phyloP scores from a whole-genome alignment of 1,140 invertebrate genomes.

The Aradophagus sp. region DNA sequence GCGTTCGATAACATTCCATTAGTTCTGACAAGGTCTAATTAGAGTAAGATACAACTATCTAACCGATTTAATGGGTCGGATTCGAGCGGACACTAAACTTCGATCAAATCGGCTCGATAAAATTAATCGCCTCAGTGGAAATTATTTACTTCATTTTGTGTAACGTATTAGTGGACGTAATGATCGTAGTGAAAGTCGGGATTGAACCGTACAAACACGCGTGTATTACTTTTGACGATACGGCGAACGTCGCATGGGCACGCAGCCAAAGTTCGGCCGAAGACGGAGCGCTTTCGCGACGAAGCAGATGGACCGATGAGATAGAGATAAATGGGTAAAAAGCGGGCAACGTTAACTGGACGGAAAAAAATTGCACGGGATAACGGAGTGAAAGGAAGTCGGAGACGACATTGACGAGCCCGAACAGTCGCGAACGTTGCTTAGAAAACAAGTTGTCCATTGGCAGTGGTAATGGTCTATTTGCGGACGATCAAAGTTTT shows the following conservation, averaged over 20 bases:
- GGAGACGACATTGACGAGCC: slow-evolving; percentile 27
- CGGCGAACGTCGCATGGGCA: slow-evolving; percentile 33
- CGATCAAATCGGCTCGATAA: slow-evolving; percentile 10
- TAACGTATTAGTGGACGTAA: slow-evolving; percentile 8
- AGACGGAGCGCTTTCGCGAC: slow-evolving; percentile 29
- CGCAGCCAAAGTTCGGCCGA: slow-evolving; percentile 35
- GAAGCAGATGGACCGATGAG: slow-evolving; percentile 2
- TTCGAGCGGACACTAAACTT: slow-evolving; percentile 2
- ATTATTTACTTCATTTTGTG: slow-evolving; percentile 26
- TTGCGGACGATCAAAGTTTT: slow-evolving; percentile 39
- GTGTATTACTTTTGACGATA: slow-evolving; percentile 17
- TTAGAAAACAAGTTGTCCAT: slow-evolving; percentile 35
- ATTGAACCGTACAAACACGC: neutral
- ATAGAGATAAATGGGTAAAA: slow-evolving; percentile 50
- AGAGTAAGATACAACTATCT: too few relatives aligned
- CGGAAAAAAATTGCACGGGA: slow-evolving; percentile 44
- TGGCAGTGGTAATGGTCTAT: slow-evolving; percentile 62
- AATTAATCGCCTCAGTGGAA: slow-evolving; percentile 22
- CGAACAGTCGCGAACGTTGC: slow-evolving; percentile 14
- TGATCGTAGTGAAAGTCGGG: slow-evolving; percentile 15
- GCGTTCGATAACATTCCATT: too few relatives aligned
- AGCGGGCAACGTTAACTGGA: slow-evolving; percentile 23
- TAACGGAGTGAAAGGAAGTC: slow-evolving; percentile 29
- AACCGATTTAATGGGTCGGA: slow-evolving; percentile 9
- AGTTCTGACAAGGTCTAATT: too few relatives aligned